Percentiles rank a stretch among this genome's conserved stretches.
phyloP scores from a whole-genome alignment of 2,888 invertebrate species.

The Xylota sylvarum region DNA sequence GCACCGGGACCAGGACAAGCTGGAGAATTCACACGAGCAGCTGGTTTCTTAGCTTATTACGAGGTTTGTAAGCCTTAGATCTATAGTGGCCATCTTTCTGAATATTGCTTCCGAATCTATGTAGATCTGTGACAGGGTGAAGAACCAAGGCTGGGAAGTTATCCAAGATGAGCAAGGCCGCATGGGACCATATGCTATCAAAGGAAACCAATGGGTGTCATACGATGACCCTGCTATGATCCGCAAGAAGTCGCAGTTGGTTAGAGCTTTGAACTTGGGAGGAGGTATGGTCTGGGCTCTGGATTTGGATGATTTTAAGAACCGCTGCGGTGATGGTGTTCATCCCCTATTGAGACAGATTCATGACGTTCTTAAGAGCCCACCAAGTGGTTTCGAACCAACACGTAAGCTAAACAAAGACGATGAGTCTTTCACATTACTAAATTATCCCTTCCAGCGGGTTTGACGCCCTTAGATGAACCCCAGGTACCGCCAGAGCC shows the following conservation, averaged over 20 bases:
- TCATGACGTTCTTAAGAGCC: slow-evolving; percentile 88
- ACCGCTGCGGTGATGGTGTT: slow-evolving; percentile 91
- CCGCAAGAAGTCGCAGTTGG: slow-evolving; percentile 91
- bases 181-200: slow-evolving; percentile 95
- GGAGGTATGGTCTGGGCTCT: slow-evolving; percentile 97
- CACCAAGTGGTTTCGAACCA: slow-evolving; percentile 80
- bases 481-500: slow-evolving; percentile 11
- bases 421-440: background rate
- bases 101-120: background rate
- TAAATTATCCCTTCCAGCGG: slow-evolving; percentile 77
- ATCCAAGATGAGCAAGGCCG: slow-evolving; percentile 91
- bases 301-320: slow-evolving; percentile 94
- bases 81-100: background rate
- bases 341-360: slow-evolving; percentile 93
- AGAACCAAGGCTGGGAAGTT: slow-evolving; percentile 91
- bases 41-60: slow-evolving; percentile 95
- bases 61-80: slow-evolving; percentile 86
- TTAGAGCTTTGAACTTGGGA: slow-evolving; percentile 91
- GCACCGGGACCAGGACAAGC: slow-evolving; percentile 92
- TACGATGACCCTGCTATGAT: slow-evolving; percentile 94
- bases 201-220: slow-evolving; percentile 96
- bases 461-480: slow-evolving; percentile 69
- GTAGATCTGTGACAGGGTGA: slow-evolving; percentile 93
- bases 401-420: slow-evolving; percentile 79
- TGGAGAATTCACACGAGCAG: slow-evolving; percentile 93